These are phyloP conservation scores for Brachypterus glaber DNA, from an alignment of 2,888 invertebrate genomes.

Conservation along the genomic window DNA sequence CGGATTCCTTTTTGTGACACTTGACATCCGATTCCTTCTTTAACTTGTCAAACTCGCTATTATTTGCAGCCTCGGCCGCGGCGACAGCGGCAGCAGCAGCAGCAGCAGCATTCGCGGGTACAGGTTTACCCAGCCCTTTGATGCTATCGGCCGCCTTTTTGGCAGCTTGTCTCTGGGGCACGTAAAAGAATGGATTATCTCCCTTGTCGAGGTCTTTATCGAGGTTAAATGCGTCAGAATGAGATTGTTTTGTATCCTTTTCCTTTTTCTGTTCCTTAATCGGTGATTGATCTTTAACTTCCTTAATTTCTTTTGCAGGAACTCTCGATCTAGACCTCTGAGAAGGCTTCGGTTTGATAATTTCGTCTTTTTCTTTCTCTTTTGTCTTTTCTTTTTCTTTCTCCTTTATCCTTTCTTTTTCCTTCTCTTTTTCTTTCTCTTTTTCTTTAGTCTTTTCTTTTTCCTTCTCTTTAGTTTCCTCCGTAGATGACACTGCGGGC, in stretches of 20 bases:
- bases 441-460: slow-evolving; percentile 20
- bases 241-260: slow-evolving; percentile 17
- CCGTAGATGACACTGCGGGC: slow-evolving; percentile 13
- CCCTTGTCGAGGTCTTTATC: slow-evolving; percentile 54
- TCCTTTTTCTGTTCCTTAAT: slow-evolving; percentile 23
- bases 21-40: slow-evolving; percentile 26
- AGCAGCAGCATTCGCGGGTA: slow-evolving; percentile 26
- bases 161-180: slow-evolving; percentile 83
- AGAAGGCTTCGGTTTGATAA: slow-evolving; percentile 24
- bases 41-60: slow-evolving; percentile 33
- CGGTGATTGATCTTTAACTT: slow-evolving; percentile 18
- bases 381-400: slow-evolving; percentile 40
- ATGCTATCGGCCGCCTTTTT: slow-evolving; percentile 87
- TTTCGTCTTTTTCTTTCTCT: slow-evolving; percentile 35
- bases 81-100: slow-evolving; percentile 23
- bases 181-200: slow-evolving; percentile 60
- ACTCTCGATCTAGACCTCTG: slow-evolving; percentile 36
- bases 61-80: slow-evolving; percentile 30
- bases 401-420: slow-evolving; percentile 18
- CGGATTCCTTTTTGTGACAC: slow-evolving; percentile 20
- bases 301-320: slow-evolving; percentile 29
- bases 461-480: slow-evolving; percentile 16
- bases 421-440: slow-evolving; percentile 16
- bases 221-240: slow-evolving; percentile 46
- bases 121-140: slow-evolving; percentile 64